phyloP scores from a whole-genome alignment of 2,888 invertebrate genomes.

The Polyommatus icarus region DNA sequence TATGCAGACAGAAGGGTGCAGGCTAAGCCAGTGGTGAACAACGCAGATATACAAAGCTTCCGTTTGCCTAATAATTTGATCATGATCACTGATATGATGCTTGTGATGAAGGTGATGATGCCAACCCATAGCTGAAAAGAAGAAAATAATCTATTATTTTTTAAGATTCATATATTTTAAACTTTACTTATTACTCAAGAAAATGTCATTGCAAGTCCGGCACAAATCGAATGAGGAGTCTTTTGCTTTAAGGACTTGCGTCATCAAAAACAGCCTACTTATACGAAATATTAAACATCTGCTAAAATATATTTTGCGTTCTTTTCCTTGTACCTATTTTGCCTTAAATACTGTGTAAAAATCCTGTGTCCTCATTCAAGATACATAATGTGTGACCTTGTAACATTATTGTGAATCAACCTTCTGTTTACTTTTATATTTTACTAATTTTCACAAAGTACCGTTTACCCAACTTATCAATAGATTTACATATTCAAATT shows the following conservation, averaged over 20 bases:
- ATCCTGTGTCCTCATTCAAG: constrained; percentile 9
- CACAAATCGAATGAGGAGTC: not conserved
- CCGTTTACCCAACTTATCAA: not conserved
- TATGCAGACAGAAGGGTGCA: constrained; percentile 70
- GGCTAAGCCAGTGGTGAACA: constrained; percentile 63
- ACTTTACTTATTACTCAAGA: too few species aligned
- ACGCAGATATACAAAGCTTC: constrained; percentile 66
- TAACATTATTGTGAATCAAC: not conserved
- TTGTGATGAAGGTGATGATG: constrained; percentile 66
- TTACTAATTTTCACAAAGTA: not conserved
- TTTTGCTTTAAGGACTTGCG: not conserved
- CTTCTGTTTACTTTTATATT: not conserved
- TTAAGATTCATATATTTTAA: too few species aligned
- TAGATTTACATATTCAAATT: not conserved
- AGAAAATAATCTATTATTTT: not conserved
- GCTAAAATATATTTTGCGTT: not conserved
- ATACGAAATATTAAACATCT: not conserved
- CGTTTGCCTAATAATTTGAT: constrained; percentile 73
- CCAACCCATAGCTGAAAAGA: constrained; percentile 70
- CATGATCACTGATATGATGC: constrained; percentile 60
- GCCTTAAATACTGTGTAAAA: too few species aligned
- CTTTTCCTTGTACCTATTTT: not conserved
- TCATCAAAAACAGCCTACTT: not conserved
- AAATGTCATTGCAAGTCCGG: too few species aligned
- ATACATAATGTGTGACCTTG: not conserved